A percentile compares a stretch with the other conserved stretches of the same genome.
Evolutionary conservation across 2,113 vertebrate genomes (phyloP).

Genomic region (Prunella himalayana): DNA sequence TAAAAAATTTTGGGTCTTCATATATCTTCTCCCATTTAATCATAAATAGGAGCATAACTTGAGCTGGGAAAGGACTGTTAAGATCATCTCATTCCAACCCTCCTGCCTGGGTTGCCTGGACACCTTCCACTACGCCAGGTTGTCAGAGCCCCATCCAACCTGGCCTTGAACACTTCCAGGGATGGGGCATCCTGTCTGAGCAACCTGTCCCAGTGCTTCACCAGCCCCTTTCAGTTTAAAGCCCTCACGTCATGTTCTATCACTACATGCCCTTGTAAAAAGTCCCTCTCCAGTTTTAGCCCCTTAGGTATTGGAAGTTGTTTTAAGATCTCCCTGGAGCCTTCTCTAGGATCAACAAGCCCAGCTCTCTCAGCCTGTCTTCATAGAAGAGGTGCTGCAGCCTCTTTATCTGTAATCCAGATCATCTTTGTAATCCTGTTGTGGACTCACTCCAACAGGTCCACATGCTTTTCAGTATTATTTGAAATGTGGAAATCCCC

Average conservation of each 20-base stretch:
- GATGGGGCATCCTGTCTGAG: not conserved
- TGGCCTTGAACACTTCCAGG: not conserved
- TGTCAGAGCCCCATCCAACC: not conserved
- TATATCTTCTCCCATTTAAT: not conserved
- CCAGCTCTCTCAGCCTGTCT: not conserved
- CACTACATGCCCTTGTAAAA: not conserved
- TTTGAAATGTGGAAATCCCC: not conserved
- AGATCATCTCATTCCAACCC: not conserved
- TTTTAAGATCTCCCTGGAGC: rapidly evolving
- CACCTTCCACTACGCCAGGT: not conserved
- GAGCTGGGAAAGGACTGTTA: rapidly evolving
- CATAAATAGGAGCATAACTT: not conserved
- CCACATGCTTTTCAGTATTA: not conserved
- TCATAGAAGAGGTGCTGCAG: not conserved
- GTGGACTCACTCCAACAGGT: no score
- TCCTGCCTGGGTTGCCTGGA: not conserved
- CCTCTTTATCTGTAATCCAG: not conserved
- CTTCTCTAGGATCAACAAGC: not conserved
- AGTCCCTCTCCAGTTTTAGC: not conserved
- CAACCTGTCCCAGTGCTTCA: not conserved
- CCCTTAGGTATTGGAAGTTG: no score
- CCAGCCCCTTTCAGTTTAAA: not conserved
- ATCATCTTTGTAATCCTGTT: not conserved
- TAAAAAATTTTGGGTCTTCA: not conserved
- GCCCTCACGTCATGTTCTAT: no score